Conservation (phyloP, 92 coral and sea anemone species). For the Heliopora coerulea region DNA sequence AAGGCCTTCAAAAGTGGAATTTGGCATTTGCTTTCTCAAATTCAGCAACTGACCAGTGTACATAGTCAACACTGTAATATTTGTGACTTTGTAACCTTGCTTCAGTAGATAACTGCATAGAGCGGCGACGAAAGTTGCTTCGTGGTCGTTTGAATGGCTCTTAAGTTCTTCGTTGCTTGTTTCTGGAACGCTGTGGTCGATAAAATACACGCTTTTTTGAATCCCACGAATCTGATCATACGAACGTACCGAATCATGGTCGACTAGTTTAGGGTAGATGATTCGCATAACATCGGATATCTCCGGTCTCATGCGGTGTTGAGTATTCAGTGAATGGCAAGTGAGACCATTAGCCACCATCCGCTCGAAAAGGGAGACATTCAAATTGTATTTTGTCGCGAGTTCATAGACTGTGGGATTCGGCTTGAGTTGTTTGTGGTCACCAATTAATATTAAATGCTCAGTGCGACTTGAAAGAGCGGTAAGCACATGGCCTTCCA, state of each 20-base stretch:
- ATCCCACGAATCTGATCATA: conserved; percentile 49
- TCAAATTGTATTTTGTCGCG: conserved; percentile 49
- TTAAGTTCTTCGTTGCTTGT: conserved; percentile 45
- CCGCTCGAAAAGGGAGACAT: conserved; percentile 60
- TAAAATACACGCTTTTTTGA: conserved; percentile 46
- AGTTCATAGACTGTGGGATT: conserved; percentile 68
- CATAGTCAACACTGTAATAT: conserved; percentile 66
- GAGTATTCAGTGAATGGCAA: conserved; percentile 56
- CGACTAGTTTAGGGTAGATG: conserved; percentile 61
- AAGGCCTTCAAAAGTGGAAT: conserved; percentile 44
- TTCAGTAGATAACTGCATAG: conserved; percentile 59
- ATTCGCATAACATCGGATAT: conserved; percentile 61
- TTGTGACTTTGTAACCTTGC: conserved; percentile 55
- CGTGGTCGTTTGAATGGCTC: conserved; percentile 64
- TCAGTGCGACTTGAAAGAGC: conserved; percentile 63
- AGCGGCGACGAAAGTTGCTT: conserved; percentile 57
- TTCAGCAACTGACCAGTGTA: conserved; percentile 67
- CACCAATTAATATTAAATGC: conserved; percentile 75
- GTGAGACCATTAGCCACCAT: conserved; percentile 62
- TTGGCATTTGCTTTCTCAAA: conserved; percentile 57
- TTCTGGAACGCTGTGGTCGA: conserved; percentile 57
- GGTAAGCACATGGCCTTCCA: conserved; percentile 75
- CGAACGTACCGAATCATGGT: conserved; percentile 48
- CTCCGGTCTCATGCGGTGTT: conserved; percentile 72
- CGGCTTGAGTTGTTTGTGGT: conserved; percentile 81